Conservation (phyloP, 2,888 invertebrate genomes). For the Lepidocyrtoides sp. region DNA sequence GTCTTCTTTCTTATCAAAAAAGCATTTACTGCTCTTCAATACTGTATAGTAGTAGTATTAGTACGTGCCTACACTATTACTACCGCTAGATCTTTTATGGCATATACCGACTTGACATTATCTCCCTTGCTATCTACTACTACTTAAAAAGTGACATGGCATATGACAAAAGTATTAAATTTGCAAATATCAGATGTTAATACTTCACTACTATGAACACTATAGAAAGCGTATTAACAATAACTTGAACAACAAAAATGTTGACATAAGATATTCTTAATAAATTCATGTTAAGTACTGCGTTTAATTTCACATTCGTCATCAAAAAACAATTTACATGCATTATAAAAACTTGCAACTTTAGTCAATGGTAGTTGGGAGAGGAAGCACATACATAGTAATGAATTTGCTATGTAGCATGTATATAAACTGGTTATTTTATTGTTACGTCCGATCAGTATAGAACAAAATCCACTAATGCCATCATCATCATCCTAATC, state of each 20-base stretch:
- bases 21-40: background rate
- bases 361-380: background rate
- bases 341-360: conserved; percentile 13
- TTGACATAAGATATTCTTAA: background rate
- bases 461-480: background rate
- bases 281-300: too few relatives aligned
- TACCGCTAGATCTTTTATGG: too few relatives aligned
- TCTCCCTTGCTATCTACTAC: background rate
- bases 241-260: background rate
- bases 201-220: too few relatives aligned
- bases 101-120: too few relatives aligned
- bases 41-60: background rate
- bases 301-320: background rate
- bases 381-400: background rate
- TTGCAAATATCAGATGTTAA: background rate
- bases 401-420: background rate
- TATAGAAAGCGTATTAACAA: too few relatives aligned
- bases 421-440: background rate
- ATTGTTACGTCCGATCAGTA: background rate
- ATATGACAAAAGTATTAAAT: background rate
- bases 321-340: background rate
- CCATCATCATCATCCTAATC: background rate
- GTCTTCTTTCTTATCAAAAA: background rate
- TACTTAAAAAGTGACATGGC: background rate
- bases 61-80: background rate